phyloP scores from a whole-genome alignment of 2,888 invertebrate species.

The Sinodicranocentrus sp. region DNA sequence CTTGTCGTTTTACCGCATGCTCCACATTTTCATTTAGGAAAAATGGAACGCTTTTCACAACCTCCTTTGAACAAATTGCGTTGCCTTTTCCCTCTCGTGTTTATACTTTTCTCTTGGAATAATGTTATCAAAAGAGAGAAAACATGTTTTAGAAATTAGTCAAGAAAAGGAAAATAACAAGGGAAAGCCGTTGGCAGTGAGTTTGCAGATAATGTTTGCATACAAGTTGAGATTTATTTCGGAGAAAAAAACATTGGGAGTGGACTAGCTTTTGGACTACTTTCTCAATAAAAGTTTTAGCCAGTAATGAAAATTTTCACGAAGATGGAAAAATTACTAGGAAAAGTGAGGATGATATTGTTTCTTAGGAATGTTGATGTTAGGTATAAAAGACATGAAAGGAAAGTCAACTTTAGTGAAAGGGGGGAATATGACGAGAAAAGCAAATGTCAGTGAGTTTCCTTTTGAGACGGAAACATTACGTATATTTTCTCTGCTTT shows the following conservation, averaged over 20 bases:
- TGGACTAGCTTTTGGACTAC: too few species aligned
- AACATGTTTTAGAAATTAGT: constrained; percentile 43
- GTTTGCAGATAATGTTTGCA: too few species aligned
- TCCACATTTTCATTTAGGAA: background rate
- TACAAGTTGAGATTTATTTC: too few species aligned
- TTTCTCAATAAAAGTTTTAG: too few species aligned
- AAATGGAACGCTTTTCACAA: constrained; percentile 26
- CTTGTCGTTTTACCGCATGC: too few species aligned
- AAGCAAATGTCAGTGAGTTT: constrained; percentile 51
- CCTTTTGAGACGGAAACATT: constrained; percentile 55
- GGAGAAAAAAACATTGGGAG: too few species aligned
- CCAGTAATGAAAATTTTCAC: too few species aligned
- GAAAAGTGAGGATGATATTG: too few species aligned
- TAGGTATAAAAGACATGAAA: too few species aligned
- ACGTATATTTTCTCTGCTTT: constrained; percentile 22
- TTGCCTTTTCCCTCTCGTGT: constrained; percentile 27
- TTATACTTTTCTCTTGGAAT: background rate
- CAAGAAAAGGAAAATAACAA: constrained; percentile 4
- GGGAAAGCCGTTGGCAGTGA: background rate
- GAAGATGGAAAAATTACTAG: too few species aligned
- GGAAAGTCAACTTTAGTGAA: too few species aligned
- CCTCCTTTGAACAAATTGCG: constrained; percentile 43
- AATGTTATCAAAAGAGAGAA: background rate
- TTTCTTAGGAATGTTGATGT: too few species aligned
- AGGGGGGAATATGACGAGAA: background rate